Evolutionary conservation across 2,113 vertebrate species (phyloP).

Genomic region (Chitala chitala): DNA sequence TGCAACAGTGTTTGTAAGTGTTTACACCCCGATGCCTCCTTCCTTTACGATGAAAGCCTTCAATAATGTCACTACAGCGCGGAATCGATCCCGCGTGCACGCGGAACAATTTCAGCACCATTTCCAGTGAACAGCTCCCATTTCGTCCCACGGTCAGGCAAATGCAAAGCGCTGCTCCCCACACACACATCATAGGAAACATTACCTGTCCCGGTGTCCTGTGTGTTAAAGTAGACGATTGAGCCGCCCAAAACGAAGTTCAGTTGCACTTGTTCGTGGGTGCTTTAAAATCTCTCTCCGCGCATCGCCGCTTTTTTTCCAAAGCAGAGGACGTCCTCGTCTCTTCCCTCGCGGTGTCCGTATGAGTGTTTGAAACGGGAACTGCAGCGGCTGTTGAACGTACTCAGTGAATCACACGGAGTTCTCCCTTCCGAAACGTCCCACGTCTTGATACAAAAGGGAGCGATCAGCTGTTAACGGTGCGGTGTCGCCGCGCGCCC

Average conservation of each 20-base stretch:
- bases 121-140: slow-evolving; percentile 49
- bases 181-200: slow-evolving; percentile 13
- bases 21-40: not conserved
- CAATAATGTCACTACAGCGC: not conserved
- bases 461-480: slow-evolving; percentile 53
- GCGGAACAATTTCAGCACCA: slow-evolving; percentile 55
- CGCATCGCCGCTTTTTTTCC: slow-evolving; percentile 48
- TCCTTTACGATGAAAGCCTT: not conserved
- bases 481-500: slow-evolving; percentile 38
- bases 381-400: slow-evolving; percentile 48
- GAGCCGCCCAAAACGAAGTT: slow-evolving; percentile 45
- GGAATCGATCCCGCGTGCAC: slow-evolving; percentile 34
- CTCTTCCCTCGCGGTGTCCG: slow-evolving; percentile 41
- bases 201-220: slow-evolving; percentile 58
- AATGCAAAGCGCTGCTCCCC: not conserved
- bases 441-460: slow-evolving; percentile 43
- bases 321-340: slow-evolving; percentile 61
- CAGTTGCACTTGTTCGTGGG: slow-evolving; percentile 33
- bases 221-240: slow-evolving; percentile 35
- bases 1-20: not conserved
- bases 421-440: slow-evolving; percentile 46
- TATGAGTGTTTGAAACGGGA: slow-evolving; percentile 38
- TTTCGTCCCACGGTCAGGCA: slow-evolving; percentile 28
- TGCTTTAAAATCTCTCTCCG: slow-evolving; percentile 49
- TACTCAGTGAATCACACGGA: slow-evolving; percentile 50